phyloP scores from a whole-genome alignment of 2,797 vertebrate species.

The Macropus fuliginosus region DNA sequence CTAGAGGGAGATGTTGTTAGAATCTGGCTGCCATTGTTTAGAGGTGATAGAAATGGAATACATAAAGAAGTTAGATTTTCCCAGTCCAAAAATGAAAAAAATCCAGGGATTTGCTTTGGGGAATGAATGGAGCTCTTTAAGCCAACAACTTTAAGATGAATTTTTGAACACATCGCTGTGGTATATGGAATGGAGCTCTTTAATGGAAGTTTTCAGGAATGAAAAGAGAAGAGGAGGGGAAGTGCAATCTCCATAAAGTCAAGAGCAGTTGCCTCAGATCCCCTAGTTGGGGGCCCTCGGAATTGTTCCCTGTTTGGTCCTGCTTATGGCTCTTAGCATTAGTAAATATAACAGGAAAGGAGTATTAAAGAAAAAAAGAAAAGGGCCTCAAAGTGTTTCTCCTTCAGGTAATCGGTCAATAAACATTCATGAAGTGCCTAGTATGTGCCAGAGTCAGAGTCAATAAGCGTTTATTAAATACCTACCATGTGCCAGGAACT shows the following conservation, averaged over 20 bases:
- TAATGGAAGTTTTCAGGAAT: neutral
- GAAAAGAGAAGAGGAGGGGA: neutral
- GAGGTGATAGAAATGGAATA: slow-evolving; percentile 76
- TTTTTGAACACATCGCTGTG: slow-evolving; percentile 31
- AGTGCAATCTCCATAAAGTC: neutral
- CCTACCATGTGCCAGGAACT: neutral
- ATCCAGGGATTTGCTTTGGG: slow-evolving; percentile 58
- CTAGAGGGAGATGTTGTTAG: slow-evolving; percentile 70
- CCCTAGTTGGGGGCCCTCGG: neutral
- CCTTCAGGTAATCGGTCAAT: neutral
- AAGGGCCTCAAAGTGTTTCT: neutral
- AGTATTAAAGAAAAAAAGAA: neutral
- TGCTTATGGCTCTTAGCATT: neutral
- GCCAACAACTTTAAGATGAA: slow-evolving; percentile 57
- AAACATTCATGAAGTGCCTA: neutral
- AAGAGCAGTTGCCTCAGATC: neutral
- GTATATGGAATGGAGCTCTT: neutral
- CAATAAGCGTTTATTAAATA: neutral
- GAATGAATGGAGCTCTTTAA: slow-evolving; percentile 72
- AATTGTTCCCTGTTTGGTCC: neutral
- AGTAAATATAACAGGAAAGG: neutral
- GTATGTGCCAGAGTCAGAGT: neutral
- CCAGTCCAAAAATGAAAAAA: slow-evolving; percentile 49
- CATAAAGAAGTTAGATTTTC: slow-evolving; percentile 66
- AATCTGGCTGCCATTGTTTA: slow-evolving; percentile 79